phyloP scores from a whole-genome alignment of 2,797 vertebrate genomes.

The Chromis chromis region DNA sequence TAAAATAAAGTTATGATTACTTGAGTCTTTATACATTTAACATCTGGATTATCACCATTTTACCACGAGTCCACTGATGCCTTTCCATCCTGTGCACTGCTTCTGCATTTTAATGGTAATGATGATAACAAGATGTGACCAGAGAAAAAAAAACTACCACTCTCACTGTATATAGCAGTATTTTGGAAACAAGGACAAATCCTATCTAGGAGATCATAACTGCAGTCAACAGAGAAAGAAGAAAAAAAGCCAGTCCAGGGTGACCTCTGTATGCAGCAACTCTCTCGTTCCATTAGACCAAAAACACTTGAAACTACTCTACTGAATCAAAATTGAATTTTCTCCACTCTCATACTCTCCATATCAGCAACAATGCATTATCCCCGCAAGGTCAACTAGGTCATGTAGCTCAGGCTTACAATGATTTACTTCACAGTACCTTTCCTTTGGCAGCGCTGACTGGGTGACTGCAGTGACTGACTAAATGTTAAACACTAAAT shows the following conservation, averaged over 20 bases:
- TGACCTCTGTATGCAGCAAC: slow-evolving; percentile 75
- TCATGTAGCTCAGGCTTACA: slow-evolving; percentile 57
- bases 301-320: slow-evolving; percentile 79
- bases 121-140: no score
- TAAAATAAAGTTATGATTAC: not conserved
- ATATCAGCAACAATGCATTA: slow-evolving; percentile 80
- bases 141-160: no score
- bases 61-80: no score
- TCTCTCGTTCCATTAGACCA: slow-evolving; percentile 73
- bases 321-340: slow-evolving; percentile 81
- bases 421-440: slow-evolving; percentile 64
- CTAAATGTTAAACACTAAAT: slow-evolving; percentile 69
- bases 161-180: not conserved
- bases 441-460: slow-evolving; percentile 69
- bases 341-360: slow-evolving; percentile 71
- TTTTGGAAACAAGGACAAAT: slow-evolving; percentile 51
- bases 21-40: not conserved
- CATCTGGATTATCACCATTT: not conserved
- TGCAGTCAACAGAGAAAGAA: slow-evolving; percentile 41
- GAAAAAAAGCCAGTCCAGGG: slow-evolving; percentile 49
- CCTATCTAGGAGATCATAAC: slow-evolving; percentile 50
- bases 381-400: slow-evolving; percentile 76
- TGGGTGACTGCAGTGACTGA: slow-evolving; percentile 57
- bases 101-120: no score
- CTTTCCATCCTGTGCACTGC: no score